A percentile compares a stretch with the other conserved stretches of the same genome.
Conservation (phyloP, 35 echinoderm and acorn worm species). For the Apostichopus parvimensis region DNA sequence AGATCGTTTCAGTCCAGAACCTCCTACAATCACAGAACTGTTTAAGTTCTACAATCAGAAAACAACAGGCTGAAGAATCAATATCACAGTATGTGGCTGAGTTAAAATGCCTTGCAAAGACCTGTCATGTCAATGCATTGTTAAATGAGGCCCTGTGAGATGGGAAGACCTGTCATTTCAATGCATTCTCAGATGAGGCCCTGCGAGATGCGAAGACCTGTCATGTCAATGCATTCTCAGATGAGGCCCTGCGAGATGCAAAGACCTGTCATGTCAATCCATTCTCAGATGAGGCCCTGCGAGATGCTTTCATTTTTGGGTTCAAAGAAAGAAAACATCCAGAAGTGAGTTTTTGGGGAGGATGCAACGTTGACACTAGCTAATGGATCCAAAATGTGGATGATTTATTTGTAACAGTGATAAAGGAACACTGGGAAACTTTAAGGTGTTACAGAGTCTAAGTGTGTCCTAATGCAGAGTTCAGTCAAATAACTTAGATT, state of each 20-base stretch:
- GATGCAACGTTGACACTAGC: not conserved
- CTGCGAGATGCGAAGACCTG: not conserved
- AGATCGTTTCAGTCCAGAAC: not conserved
- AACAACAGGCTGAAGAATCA: not conserved
- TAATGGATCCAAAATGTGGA: not conserved
- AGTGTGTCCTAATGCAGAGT: too few species aligned
- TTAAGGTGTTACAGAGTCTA: not conserved
- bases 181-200: not conserved
- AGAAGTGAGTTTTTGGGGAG: not conserved
- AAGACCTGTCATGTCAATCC: not conserved
- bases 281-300: not conserved
- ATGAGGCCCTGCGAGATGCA: not conserved
- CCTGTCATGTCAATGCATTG: not conserved
- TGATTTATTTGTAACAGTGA: not conserved
- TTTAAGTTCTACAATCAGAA: not conserved
- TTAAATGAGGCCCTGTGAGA: slow-evolving; percentile 19
- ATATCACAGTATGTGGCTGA: not conserved
- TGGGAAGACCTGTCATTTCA: not conserved
- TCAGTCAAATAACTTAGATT: too few species aligned
- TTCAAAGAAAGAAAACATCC: not conserved
- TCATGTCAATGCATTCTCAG: not conserved
- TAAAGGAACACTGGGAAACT: not conserved
- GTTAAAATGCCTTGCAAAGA: slow-evolving; percentile 7
- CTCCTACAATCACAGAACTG: not conserved
- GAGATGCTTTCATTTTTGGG: not conserved